A percentile compares a stretch with the other conserved stretches of the same genome.
Conservation (phyloP, 2,888 invertebrate genomes). For the Tridacna gigas region DNA sequence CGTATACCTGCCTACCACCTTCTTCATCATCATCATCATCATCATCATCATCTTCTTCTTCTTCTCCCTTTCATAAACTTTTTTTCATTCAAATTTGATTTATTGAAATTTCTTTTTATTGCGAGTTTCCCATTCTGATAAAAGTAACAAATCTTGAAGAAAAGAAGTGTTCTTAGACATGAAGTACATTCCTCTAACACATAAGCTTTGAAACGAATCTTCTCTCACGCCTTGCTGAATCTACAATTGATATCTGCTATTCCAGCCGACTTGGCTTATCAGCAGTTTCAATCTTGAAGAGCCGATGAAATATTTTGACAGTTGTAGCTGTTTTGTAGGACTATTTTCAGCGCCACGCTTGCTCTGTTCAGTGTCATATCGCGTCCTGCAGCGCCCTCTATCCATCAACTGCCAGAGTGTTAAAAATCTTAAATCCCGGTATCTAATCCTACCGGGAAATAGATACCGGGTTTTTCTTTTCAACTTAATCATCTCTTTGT, state of each 20-base stretch:
- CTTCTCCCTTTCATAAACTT: too few relatives aligned
- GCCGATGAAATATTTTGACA: slow-evolving; percentile 25
- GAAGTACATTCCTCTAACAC: neutral
- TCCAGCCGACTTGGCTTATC: slow-evolving; percentile 23
- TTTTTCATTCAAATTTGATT: too few relatives aligned
- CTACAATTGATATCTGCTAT: slow-evolving; percentile 20
- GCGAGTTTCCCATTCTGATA: too few relatives aligned
- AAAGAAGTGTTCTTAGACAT: too few relatives aligned
- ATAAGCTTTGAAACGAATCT: neutral
- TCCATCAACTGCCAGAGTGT: slow-evolving; percentile 16
- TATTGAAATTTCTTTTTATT: too few relatives aligned
- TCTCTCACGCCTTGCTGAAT: slow-evolving; percentile 19
- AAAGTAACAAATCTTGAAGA: too few relatives aligned
- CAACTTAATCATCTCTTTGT: neutral
- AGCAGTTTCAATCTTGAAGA: slow-evolving; percentile 17
- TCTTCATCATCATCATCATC: too few relatives aligned
- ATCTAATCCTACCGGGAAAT: too few relatives aligned
- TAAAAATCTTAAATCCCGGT: neutral
- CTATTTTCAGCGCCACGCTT: slow-evolving; percentile 10
- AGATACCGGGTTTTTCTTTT: too few relatives aligned
- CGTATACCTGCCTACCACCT: too few relatives aligned
- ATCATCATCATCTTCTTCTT: too few relatives aligned
- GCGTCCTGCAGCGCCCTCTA: slow-evolving; percentile 13
- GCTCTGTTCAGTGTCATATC: slow-evolving; percentile 27
- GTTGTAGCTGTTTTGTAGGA: slow-evolving; percentile 22